Evolutionary conservation across 2,797 vertebrate species (phyloP), one percentile per base, ranked within the genome.

Genomic region (Micrastur ruficollis): DNA sequence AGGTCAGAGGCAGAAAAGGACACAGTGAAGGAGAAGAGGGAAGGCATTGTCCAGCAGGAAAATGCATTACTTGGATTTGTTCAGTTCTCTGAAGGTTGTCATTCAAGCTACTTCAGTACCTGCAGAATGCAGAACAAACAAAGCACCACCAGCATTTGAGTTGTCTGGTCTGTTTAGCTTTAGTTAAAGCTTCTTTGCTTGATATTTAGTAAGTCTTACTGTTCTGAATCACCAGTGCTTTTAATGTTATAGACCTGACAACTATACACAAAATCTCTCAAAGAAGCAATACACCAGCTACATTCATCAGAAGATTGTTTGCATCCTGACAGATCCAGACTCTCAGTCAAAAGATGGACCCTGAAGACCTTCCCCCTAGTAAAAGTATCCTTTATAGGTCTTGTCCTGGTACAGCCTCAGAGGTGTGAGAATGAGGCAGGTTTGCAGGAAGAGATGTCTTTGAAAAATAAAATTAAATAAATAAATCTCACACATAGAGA

Each of bases 1-100:
- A 3, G 52, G 71, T 85, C 86, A 93, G 71, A 66, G 26, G 38
- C 40, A 71, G 72, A 46, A 79, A 96, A 96, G 81, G 78, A 80
- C 61, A 50, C 31, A 5, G 36, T 5, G 29, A 74, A 91, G 68
- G 72, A 79, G 82, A 89, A 91, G 68, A 93, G 65, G 20, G 16
- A 93, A 93, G 38, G 23, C 46, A 83, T 66, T 92, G 87, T 81
- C 71, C 80, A 68, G 8, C 11, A 70, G 44, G 26, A 59, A 86
- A 81, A 84, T 16, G 5, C 17, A 44, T 47, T 80, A 36, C 17
- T 68, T 44, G 19, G 6, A 2, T 53, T 66, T 31, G 59, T 68
- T 79, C 70, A 50, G 10, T 62, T 63, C 53, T 38, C 59, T 62
- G 68, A 75, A 75, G 7, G 22, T 19, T 81, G 75, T 58, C 44